Conservation (phyloP, 2,888 invertebrate genomes). For the Apamea epomidion region DNA sequence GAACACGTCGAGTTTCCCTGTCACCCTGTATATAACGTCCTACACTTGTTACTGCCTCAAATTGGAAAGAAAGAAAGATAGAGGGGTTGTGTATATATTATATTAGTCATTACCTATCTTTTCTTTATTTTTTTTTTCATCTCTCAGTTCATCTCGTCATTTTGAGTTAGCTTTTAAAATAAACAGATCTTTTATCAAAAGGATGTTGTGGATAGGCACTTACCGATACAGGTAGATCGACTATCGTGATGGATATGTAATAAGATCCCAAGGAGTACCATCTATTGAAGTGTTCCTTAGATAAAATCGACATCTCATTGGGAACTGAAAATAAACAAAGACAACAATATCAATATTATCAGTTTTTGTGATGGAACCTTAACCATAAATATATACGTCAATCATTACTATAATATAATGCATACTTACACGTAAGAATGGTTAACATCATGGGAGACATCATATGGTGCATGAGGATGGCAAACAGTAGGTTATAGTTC, state of each 20-base stretch:
- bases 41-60: slow-evolving; percentile 11
- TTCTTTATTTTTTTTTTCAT: too few species aligned
- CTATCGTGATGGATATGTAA: slow-evolving; percentile 93
- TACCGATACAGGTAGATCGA: slow-evolving; percentile 95
- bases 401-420: neutral
- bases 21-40: too few species aligned
- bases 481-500: slow-evolving; percentile 97
- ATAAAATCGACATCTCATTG: slow-evolving; percentile 94
- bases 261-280: slow-evolving; percentile 97
- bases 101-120: too few species aligned
- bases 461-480: slow-evolving; percentile 97
- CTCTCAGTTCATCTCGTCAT: neutral
- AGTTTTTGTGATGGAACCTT: slow-evolving; percentile 1
- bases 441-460: slow-evolving; percentile 98
- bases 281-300: slow-evolving; percentile 96
- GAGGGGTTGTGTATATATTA: slow-evolving; percentile 20
- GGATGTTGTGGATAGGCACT: slow-evolving; percentile 71
- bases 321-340: slow-evolving; percentile 91
- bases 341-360: neutral
- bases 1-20: too few species aligned
- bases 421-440: slow-evolving; percentile 94
- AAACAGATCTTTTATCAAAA: neutral
- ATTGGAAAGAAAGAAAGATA: slow-evolving; percentile 35
- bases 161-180: neutral
- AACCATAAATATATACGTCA: neutral